Percentiles rank a stretch among this genome's conserved stretches.
These are phyloP conservation scores for Conus betulinus DNA, from an alignment of 1,140 invertebrate species.

Conservation along the genomic window DNA sequence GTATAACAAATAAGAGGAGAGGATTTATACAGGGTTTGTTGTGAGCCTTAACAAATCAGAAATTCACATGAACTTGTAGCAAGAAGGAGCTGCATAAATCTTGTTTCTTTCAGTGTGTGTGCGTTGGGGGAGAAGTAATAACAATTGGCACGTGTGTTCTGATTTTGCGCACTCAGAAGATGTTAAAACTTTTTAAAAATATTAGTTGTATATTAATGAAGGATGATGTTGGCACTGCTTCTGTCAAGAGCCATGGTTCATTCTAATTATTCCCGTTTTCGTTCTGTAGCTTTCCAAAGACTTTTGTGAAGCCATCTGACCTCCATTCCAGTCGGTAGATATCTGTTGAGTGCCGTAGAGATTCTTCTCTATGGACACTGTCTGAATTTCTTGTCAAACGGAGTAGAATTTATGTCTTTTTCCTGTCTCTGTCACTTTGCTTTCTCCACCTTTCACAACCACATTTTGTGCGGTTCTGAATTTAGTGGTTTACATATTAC, in stretches of 20 bases:
- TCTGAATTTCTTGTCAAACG: not conserved
- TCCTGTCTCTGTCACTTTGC: too few species aligned
- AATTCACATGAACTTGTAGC: too few species aligned
- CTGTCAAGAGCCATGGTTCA: not conserved
- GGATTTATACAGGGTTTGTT: too few species aligned
- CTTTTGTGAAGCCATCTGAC: slow-evolving; percentile 13
- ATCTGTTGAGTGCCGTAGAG: not conserved
- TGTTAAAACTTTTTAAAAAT: too few species aligned
- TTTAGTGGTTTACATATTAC: not conserved
- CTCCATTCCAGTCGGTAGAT: slow-evolving; percentile 18
- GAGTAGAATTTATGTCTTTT: too few species aligned
- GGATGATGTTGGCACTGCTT: too few species aligned
- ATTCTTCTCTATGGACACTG: not conserved
- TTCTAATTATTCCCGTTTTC: not conserved
- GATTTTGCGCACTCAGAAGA: not conserved
- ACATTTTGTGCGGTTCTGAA: not conserved
- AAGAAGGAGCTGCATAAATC: too few species aligned
- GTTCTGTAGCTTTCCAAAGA: slow-evolving; percentile 17
- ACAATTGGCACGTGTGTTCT: not conserved
- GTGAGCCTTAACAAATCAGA: too few species aligned
- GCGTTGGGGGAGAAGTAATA: not conserved
- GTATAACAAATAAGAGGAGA: too few species aligned
- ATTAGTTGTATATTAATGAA: too few species aligned
- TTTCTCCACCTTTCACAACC: too few species aligned
- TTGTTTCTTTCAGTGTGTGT: not conserved